Evolutionary conservation across 2,888 invertebrate genomes (phyloP).

Genomic region (Carabus problematicus): DNA sequence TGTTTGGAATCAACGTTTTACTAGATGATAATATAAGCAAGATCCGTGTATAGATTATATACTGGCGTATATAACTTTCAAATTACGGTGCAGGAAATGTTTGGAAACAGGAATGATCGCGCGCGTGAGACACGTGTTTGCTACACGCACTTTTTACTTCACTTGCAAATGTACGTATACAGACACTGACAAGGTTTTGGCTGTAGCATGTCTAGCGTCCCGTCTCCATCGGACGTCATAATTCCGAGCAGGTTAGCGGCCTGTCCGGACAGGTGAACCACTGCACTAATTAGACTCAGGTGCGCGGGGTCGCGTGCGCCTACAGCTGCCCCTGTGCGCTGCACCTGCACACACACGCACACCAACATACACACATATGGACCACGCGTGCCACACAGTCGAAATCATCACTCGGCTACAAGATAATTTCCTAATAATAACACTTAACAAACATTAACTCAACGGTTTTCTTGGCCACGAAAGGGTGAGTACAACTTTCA

Average conservation of each 20-base stretch:
- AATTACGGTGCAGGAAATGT: conserved; percentile 10
- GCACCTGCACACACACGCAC: conserved; percentile 24
- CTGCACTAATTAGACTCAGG: conserved; percentile 32
- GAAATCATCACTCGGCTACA: conserved; percentile 4
- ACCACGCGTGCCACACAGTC: conserved; percentile 7
- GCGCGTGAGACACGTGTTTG: not conserved
- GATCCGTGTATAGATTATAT: no score
- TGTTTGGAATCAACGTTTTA: no score
- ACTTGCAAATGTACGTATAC: not conserved
- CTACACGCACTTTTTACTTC: not conserved
- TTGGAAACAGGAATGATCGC: not conserved
- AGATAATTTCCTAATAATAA: no score
- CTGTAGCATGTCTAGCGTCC: not conserved
- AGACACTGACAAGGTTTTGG: no score
- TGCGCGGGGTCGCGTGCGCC: conserved; percentile 28
- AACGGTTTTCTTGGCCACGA: no score
- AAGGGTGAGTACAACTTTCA: no score
- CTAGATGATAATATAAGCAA: no score
- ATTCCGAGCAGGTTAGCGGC: conserved; percentile 22
- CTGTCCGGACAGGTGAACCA: conserved; percentile 32
- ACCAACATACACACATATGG: conserved; percentile 3
- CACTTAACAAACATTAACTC: no score
- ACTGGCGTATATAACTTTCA: no score
- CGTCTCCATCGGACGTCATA: conserved; percentile 17
- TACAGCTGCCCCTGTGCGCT: conserved; percentile 19